Percentiles rank a stretch among this genome's conserved stretches.
phyloP scores from a whole-genome alignment of 2,888 invertebrate genomes.

The Leptothorax acervorum region DNA sequence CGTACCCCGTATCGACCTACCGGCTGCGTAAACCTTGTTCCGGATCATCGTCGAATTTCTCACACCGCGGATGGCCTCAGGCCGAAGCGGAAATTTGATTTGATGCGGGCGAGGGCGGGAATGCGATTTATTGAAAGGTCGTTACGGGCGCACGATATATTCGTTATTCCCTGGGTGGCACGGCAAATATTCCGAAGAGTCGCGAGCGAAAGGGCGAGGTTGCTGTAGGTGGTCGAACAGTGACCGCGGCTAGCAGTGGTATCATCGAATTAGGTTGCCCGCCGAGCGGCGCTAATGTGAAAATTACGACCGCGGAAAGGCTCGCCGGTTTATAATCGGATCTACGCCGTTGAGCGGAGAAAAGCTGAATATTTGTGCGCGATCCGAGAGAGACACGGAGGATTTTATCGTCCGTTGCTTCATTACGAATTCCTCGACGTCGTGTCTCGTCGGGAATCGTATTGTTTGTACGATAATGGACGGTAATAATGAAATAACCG shows the following conservation, averaged over 20 bases:
- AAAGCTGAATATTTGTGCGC: constrained; percentile 61
- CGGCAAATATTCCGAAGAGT: constrained; percentile 62
- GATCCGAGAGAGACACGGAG: constrained; percentile 33
- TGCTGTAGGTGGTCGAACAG: constrained; percentile 29
- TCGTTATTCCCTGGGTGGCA: constrained; percentile 29
- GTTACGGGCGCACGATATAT: constrained; percentile 46
- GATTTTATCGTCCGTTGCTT: constrained; percentile 54
- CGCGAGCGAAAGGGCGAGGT: constrained; percentile 34
- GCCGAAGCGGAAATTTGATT: constrained; percentile 60
- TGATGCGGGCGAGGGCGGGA: constrained; percentile 53
- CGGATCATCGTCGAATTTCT: constrained; percentile 57
- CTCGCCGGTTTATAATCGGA: constrained; percentile 65
- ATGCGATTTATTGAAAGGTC: constrained; percentile 65
- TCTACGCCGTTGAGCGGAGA: constrained; percentile 51
- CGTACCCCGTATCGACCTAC: constrained; percentile 26
- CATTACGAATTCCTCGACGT: constrained; percentile 42
- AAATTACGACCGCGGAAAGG: constrained; percentile 66
- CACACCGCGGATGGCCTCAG: constrained; percentile 32
- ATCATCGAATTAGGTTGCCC: constrained; percentile 65
- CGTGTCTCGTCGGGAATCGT: constrained; percentile 15
- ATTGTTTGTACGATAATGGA: constrained; percentile 49
- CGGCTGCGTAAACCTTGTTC: constrained; percentile 52
- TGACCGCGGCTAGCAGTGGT: constrained; percentile 26
- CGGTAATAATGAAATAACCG: constrained; percentile 42
- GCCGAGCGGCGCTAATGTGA: constrained; percentile 63